phyloP scores from a whole-genome alignment of 2,797 vertebrate species.

The Masticophis lateralis region DNA sequence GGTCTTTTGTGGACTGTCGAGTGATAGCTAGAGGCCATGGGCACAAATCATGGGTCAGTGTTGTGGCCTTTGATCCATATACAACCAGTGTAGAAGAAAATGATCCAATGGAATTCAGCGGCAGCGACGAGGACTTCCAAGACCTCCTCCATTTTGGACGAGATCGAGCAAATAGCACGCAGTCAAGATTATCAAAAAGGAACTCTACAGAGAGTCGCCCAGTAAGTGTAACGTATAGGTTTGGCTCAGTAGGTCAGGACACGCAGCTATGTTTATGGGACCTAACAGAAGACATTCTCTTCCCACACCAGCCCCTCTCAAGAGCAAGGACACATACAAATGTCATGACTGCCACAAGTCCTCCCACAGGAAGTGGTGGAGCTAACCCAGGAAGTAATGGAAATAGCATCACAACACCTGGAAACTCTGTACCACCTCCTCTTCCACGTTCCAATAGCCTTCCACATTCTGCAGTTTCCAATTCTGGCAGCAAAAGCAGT shows the following conservation, averaged over 20 bases:
- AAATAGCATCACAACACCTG: slow-evolving; percentile 78
- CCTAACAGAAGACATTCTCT: slow-evolving; percentile 97
- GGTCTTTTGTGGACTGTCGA: slow-evolving; percentile 93
- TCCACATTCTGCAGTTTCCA: slow-evolving; percentile 83
- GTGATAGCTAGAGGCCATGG: slow-evolving; percentile 94
- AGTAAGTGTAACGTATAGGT: slow-evolving; percentile 91
- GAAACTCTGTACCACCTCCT: slow-evolving; percentile 80
- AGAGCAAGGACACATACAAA: slow-evolving; percentile 96
- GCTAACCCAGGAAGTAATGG: slow-evolving; percentile 75
- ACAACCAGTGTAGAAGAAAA: slow-evolving; percentile 94
- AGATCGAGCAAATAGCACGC: slow-evolving; percentile 88
- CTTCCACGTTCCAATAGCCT: slow-evolving; percentile 97
- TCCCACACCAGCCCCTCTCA: slow-evolving; percentile 93
- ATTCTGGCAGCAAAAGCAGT: slow-evolving; percentile 80
- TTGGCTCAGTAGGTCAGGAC: slow-evolving; percentile 97
- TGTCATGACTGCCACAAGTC: slow-evolving; percentile 94
- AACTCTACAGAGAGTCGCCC: slow-evolving; percentile 96
- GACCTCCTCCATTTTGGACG: slow-evolving; percentile 89
- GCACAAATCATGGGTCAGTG: slow-evolving; percentile 96
- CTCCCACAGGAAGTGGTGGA: slow-evolving; percentile 76
- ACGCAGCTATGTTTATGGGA: slow-evolving; percentile 98
- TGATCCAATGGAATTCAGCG: slow-evolving; percentile 93
- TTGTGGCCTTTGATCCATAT: slow-evolving; percentile 94
- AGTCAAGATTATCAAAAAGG: slow-evolving; percentile 92
- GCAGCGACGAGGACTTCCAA: slow-evolving; percentile 98